phyloP scores from a whole-genome alignment of 2,113 vertebrate genomes.

The Lanius collurio region DNA sequence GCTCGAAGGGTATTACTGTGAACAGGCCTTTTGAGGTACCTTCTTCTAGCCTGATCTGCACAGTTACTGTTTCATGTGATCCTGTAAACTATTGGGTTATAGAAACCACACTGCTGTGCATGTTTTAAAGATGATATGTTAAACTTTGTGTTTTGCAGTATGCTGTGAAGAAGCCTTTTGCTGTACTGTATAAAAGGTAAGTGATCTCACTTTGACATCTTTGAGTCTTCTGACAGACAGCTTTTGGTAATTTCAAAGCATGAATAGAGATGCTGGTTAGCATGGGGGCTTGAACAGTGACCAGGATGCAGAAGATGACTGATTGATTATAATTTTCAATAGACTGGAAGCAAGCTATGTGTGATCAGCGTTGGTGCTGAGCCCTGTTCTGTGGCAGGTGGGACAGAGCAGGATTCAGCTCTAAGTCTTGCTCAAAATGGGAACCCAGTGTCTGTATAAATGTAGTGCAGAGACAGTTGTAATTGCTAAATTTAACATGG shows the following conservation, averaged over 20 bases:
- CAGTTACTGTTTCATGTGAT: not conserved
- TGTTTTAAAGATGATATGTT: not conserved
- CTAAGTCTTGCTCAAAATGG: not conserved
- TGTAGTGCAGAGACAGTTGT: not conserved
- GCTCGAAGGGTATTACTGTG: not conserved
- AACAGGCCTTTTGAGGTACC: not conserved
- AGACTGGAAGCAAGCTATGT: accelerated
- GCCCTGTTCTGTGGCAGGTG: not conserved
- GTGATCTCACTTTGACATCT: conserved; percentile 38
- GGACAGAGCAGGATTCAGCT: not conserved
- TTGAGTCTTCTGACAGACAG: not conserved
- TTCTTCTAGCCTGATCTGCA: not conserved
- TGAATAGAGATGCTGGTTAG: not conserved
- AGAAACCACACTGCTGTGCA: not conserved
- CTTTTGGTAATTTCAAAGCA: not conserved
- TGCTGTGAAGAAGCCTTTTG: conserved; percentile 92
- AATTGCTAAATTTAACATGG: not conserved
- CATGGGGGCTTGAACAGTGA: accelerated
- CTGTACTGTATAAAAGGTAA: conserved; percentile 94
- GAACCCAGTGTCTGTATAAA: not conserved
- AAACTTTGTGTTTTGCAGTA: conserved; percentile 79
- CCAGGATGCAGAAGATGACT: not conserved
- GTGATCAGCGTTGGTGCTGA: not conserved
- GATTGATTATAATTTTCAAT: not conserved
- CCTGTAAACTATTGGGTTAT: not conserved